A percentile compares a stretch with the other conserved stretches of the same genome.
Conservation (phyloP, 2,797 vertebrate species). For the Eulemur coronatus region DNA sequence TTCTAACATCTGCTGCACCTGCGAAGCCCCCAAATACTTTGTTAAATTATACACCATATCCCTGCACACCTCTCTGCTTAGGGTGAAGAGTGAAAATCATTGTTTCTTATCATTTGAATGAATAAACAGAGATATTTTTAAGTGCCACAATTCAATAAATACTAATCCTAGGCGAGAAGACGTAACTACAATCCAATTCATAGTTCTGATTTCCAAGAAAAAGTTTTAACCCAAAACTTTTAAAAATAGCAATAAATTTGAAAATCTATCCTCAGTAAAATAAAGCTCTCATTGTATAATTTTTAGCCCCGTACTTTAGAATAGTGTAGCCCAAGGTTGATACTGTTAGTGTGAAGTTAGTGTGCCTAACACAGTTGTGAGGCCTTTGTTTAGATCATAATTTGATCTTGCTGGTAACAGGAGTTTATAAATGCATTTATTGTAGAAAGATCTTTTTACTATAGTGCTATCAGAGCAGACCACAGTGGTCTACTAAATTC, state of each 20-base stretch:
- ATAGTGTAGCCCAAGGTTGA: background rate
- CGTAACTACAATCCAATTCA: background rate
- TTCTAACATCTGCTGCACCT: background rate
- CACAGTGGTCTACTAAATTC: background rate
- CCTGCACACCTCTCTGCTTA: too few species aligned
- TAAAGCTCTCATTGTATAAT: background rate
- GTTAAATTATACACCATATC: accelerated
- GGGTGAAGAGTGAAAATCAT: accelerated
- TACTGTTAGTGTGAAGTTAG: background rate
- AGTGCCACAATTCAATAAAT: background rate
- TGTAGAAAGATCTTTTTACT: background rate
- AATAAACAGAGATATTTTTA: background rate
- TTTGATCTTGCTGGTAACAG: background rate
- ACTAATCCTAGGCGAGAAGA: background rate
- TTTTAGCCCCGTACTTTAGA: background rate
- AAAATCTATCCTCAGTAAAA: background rate
- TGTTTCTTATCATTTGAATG: background rate
- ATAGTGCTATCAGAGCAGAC: background rate
- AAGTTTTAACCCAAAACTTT: background rate
- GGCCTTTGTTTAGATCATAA: background rate
- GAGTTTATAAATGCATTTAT: background rate
- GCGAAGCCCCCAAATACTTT: accelerated
- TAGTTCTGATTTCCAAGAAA: background rate
- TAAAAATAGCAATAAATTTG: background rate
- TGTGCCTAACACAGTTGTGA: accelerated